A percentile compares a stretch with the other conserved stretches of the same genome.
Evolutionary conservation across 2,888 invertebrate species (phyloP).

Genomic region (Glyphotaelius pellucidus): DNA sequence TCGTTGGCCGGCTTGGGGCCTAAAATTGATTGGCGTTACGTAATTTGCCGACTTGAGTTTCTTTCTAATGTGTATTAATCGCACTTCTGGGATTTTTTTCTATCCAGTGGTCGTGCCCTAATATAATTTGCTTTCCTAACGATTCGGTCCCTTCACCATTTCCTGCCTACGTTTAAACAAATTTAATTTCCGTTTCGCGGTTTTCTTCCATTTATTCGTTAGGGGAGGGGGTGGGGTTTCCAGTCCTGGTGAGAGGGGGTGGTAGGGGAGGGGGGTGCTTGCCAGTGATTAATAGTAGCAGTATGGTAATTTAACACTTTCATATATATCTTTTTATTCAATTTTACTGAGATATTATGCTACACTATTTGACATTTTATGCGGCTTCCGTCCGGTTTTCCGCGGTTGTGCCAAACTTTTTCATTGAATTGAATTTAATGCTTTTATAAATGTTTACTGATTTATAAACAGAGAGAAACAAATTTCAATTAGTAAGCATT

Average conservation of each 20-base stretch:
- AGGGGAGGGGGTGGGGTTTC: background rate
- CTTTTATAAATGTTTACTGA: background rate
- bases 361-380: background rate
- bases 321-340: conserved; percentile 7
- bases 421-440: background rate
- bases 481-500: too few species aligned
- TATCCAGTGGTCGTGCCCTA: background rate
- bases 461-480: background rate
- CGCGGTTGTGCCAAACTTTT: background rate
- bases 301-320: conserved; percentile 43
- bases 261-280: background rate
- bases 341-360: background rate
- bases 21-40: background rate
- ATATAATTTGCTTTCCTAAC: conserved; percentile 33
- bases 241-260: background rate
- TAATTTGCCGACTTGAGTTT: background rate
- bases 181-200: conserved; percentile 47
- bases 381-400: background rate
- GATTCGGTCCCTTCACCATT: conserved; percentile 22
- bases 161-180: conserved; percentile 47
- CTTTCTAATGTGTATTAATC: background rate
- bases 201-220: conserved; percentile 41
- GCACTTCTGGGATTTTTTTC: background rate
- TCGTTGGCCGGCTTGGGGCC: background rate
- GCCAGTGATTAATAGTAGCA: conserved; percentile 21